Evolutionary conservation across 64 coral and sea anemone species (phyloP).

Genomic region (Pachyseris speciosa): DNA sequence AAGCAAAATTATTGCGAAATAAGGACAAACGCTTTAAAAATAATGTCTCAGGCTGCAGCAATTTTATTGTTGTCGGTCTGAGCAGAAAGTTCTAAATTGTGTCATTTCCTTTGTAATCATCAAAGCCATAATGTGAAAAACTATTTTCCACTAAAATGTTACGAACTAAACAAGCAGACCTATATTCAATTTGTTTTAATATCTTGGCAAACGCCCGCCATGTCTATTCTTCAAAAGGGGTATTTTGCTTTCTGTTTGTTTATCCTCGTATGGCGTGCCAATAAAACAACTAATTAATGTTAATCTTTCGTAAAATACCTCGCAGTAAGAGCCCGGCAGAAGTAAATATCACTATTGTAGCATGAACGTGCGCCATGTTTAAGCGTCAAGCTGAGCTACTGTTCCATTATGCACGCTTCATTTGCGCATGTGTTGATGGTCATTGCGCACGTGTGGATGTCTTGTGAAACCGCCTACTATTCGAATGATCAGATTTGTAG

Average conservation of each 20-base stretch:
- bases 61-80: no score
- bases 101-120: neutral
- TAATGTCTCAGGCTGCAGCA: no score
- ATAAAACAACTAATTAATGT: conserved; percentile 51
- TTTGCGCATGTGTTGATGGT: conserved; percentile 33
- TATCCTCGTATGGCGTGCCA: conserved; percentile 42
- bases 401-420: neutral
- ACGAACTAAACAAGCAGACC: neutral
- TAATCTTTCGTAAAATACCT: conserved; percentile 14
- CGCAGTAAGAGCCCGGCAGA: conserved; percentile 2
- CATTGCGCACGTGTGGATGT: neutral
- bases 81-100: no score
- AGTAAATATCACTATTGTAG: conserved; percentile 27
- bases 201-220: neutral
- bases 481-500: neutral
- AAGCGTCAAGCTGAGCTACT: conserved; percentile 28
- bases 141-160: neutral
- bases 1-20: no score
- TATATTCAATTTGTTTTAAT: neutral
- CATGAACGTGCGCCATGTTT: conserved; percentile 43
- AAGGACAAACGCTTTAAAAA: no score
- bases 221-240: neutral
- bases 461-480: neutral
- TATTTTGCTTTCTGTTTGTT: conserved; percentile 33
- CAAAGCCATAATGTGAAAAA: neutral